Conservation (phyloP, 2,797 vertebrate species). For the Clarias laeviceps region DNA sequence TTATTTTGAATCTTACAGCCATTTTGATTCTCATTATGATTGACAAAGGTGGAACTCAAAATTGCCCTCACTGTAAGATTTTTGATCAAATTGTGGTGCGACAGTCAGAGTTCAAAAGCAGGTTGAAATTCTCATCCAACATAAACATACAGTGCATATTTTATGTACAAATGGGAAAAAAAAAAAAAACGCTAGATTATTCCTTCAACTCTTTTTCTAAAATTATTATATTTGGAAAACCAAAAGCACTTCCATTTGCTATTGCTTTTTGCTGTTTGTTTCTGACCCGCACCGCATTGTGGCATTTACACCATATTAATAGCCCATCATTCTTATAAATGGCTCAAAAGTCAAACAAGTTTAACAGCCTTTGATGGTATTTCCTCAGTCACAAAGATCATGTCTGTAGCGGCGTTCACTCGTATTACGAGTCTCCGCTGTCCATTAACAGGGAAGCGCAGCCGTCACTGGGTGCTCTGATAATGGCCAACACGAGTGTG, state of each 20-base stretch:
- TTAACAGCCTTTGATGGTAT: slow-evolving; percentile 34
- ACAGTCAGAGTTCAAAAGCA: neutral
- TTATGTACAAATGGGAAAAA: neutral
- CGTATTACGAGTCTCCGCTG: neutral
- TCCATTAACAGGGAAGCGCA: slow-evolving; percentile 34
- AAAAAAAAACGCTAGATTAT: neutral
- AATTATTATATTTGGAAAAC: slow-evolving; percentile 12
- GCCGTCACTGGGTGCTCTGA: slow-evolving; percentile 27
- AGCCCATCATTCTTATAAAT: slow-evolving; percentile 38
- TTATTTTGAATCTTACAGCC: neutral
- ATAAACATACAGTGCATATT: neutral
- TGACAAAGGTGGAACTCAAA: no score
- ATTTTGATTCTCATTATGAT: neutral
- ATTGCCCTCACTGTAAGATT: no score
- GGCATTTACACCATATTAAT: slow-evolving; percentile 47
- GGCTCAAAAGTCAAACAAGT: slow-evolving; percentile 24
- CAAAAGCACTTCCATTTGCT: slow-evolving; percentile 21
- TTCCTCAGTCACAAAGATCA: slow-evolving; percentile 20
- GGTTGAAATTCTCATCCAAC: neutral
- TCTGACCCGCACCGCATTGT: slow-evolving; percentile 31
- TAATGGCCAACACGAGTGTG: slow-evolving; percentile 69
- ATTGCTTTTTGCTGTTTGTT: slow-evolving; percentile 13
- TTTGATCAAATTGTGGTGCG: no score
- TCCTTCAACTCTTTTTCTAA: slow-evolving; percentile 20
- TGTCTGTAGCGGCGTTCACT: neutral